phyloP scores from a whole-genome alignment of 92 coral and sea anemone genomes.

The Nematostella vectensis region DNA sequence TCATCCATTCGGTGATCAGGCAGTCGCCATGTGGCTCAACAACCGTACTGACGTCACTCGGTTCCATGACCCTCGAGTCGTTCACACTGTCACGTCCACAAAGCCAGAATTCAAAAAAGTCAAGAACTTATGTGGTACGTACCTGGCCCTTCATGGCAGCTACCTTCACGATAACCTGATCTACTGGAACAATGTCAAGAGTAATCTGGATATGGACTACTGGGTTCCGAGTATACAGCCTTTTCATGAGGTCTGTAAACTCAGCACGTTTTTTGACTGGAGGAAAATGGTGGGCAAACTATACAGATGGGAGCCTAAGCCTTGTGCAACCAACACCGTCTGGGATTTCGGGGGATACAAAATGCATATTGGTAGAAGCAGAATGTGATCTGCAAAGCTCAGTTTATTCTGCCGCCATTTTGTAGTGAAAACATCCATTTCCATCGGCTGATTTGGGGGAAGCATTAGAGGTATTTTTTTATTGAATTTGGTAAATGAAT shows the following conservation, averaged over 20 bases:
- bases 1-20: slow-evolving; percentile 94
- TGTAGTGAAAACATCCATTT: too few species aligned
- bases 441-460: too few species aligned
- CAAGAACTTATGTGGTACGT: slow-evolving; percentile 53
- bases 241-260: slow-evolving; percentile 53
- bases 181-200: slow-evolving; percentile 65
- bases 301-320: slow-evolving; percentile 71
- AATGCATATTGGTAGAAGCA: slow-evolving; percentile 65
- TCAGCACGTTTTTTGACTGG: slow-evolving; percentile 72
- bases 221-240: slow-evolving; percentile 85
- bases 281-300: slow-evolving; percentile 75
- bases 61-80: slow-evolving; percentile 81
- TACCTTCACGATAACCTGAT: slow-evolving; percentile 68
- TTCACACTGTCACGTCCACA: slow-evolving; percentile 65
- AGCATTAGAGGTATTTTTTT: too few species aligned
- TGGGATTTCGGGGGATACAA: slow-evolving; percentile 37
- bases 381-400: too few species aligned
- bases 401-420: too few species aligned
- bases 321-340: slow-evolving; percentile 48
- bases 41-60: slow-evolving; percentile 64
- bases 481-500: too few species aligned
- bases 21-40: slow-evolving; percentile 89
- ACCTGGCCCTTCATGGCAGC: slow-evolving; percentile 79
- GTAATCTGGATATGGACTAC: slow-evolving; percentile 22
- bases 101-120: slow-evolving; percentile 50